Base-by-base conservation (phyloP, 1,140 invertebrate genomes). In the Pseudomyrmex dendroicus region DNA sequence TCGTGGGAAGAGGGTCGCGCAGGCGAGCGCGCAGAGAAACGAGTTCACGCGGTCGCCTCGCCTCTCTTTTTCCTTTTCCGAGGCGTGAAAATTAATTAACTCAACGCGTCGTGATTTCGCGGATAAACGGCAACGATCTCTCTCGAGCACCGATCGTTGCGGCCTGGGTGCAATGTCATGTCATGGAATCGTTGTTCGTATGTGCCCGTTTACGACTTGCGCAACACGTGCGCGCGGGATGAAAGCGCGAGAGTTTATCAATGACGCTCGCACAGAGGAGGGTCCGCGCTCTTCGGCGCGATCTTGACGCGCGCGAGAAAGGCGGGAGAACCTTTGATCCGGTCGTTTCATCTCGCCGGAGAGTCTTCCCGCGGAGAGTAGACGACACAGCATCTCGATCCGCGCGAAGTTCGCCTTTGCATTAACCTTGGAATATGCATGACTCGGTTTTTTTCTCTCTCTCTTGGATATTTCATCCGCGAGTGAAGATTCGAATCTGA, bases 81-180 rank as follows among this genome's bases (percentile, higher is more conserved):
- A 17, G 76, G 20, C 54, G 20, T 15, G 66, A 72, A 80, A 80
- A 80, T 80, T 70, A 80, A 80, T 80, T 80, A 80, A 80, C 76
- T 54, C 56, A 52, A 35, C 35, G 20, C 64, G 54, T 61, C 66
- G 17, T 61, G 50, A 80, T 80, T 48, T 80, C 12, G 59, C 44
- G 44, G 12, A 61, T 20, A n/a, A 72, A 35, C 15, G 13, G 3
- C 25, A 22, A 54, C 44, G 44, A 20, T 35, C 20, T 12, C 44
- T 73, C 17, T 15, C 44, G 54, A 57, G 22, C 61, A 52, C 13
- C 59, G 25, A 15, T 22, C 20, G 25, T 13, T 15, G 35, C 46
- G 76, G 56, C 57, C 15, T 63, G 52, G 63, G 4, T 48, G 5
- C 17, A 22, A 25, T 68, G 64, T 78, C 76, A 22, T 70, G 20